A percentile compares a stretch with the other conserved stretches of the same genome.
These are phyloP conservation scores for Callipepla californica DNA, from an alignment of 2,113 vertebrate genomes.

Conservation along the genomic window DNA sequence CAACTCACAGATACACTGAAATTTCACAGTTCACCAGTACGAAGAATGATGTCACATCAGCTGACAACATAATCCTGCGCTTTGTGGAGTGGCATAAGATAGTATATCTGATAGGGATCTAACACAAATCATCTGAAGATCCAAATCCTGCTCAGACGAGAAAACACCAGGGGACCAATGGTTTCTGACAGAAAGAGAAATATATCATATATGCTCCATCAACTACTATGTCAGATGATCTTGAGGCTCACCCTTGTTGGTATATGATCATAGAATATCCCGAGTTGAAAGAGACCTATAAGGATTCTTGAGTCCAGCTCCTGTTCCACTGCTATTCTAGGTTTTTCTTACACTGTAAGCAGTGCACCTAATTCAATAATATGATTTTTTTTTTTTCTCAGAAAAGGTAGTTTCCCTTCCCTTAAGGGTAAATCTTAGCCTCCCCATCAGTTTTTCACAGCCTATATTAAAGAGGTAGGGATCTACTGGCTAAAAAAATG, in stretches of 20 bases:
- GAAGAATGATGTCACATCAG: neutral
- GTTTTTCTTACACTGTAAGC: neutral
- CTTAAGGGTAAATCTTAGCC: neutral
- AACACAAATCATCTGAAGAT: neutral
- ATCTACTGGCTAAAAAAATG: neutral
- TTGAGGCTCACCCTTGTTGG: neutral
- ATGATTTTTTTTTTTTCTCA: neutral
- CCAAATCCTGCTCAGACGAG: neutral
- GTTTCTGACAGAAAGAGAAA: neutral
- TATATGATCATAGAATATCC: neutral
- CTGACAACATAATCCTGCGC: neutral
- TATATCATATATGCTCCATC: accelerated
- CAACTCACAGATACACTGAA: neutral
- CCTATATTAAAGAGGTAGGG: neutral
- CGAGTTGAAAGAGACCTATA: too few species aligned
- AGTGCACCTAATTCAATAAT: neutral
- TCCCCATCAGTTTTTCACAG: neutral
- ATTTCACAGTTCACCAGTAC: neutral
- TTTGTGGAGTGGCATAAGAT: neutral
- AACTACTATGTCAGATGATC: neutral
- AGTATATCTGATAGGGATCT: neutral
- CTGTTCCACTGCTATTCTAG: accelerated
- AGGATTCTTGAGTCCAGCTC: too few species aligned
- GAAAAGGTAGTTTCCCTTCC: neutral
- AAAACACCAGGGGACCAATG: neutral